phyloP scores from a whole-genome alignment of 2,797 vertebrate genomes.

The Hafferia zeledoni region DNA sequence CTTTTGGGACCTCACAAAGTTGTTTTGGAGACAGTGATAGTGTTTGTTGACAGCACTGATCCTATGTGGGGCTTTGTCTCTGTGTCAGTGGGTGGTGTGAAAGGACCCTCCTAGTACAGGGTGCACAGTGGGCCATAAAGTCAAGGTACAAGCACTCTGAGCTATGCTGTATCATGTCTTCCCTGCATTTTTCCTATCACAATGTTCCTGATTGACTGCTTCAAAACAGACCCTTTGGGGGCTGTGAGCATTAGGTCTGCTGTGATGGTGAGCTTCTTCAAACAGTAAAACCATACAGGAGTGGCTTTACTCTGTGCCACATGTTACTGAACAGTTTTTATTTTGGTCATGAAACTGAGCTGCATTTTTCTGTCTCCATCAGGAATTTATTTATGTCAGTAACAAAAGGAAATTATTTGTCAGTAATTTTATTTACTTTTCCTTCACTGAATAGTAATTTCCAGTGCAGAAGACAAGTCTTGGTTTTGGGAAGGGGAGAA shows the following conservation, averaged over 20 bases:
- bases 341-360: background rate
- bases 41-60: background rate
- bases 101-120: background rate
- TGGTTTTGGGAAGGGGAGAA: background rate
- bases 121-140: background rate
- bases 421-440: conserved; percentile 10
- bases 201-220: background rate
- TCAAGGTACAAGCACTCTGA: background rate
- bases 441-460: conserved; percentile 35
- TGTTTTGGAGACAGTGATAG: background rate
- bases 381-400: conserved; percentile 34
- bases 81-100: background rate
- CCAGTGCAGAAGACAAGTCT: background rate
- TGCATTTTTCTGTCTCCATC: background rate
- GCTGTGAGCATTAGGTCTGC: background rate
- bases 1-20: background rate
- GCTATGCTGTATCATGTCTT: background rate
- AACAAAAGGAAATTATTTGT: conserved; percentile 18
- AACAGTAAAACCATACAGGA: background rate
- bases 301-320: background rate
- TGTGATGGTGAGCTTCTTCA: background rate
- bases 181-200: background rate
- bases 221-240: background rate
- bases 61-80: background rate
- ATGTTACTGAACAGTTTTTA: background rate